A percentile compares a stretch with the other conserved stretches of the same genome.
Evolutionary conservation across 1,140 invertebrate species (phyloP).

Genomic region (Brachionus rotundiformis): DNA sequence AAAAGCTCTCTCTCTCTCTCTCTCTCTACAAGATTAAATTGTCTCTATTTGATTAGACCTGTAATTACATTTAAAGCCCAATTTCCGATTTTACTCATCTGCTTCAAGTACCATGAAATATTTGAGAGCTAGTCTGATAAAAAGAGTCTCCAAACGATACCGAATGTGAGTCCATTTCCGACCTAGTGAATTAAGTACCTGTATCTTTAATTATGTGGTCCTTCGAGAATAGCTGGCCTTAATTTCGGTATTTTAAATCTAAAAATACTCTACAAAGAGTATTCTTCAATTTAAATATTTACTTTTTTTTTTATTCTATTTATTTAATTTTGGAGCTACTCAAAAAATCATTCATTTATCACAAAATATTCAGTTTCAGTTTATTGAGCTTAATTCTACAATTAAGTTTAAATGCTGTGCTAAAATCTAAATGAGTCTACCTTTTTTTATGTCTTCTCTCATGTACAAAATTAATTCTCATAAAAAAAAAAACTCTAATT

Average conservation of each 20-base stretch:
- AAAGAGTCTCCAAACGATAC: background rate
- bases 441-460: constrained; percentile 13
- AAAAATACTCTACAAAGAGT: background rate
- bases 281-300: constrained; percentile 18
- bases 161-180: constrained; percentile 4
- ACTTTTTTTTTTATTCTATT: background rate
- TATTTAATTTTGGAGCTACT: background rate
- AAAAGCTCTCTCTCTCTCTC: too few species aligned
- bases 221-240: background rate
- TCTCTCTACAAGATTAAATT: background rate
- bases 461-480: background rate
- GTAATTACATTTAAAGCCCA: background rate
- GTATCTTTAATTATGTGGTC: constrained; percentile 37
- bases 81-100: constrained; percentile 13
- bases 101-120: background rate
- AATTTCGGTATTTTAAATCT: background rate
- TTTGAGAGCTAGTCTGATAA: background rate
- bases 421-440: constrained; percentile 9
- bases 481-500: background rate
- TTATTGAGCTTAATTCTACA: background rate
- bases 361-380: constrained; percentile 11
- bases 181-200: constrained; percentile 25
- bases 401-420: background rate
- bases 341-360: background rate
- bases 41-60: constrained; percentile 12